phyloP scores from a whole-genome alignment of 2,113 vertebrate species.

The Gracilinanus agilis region DNA sequence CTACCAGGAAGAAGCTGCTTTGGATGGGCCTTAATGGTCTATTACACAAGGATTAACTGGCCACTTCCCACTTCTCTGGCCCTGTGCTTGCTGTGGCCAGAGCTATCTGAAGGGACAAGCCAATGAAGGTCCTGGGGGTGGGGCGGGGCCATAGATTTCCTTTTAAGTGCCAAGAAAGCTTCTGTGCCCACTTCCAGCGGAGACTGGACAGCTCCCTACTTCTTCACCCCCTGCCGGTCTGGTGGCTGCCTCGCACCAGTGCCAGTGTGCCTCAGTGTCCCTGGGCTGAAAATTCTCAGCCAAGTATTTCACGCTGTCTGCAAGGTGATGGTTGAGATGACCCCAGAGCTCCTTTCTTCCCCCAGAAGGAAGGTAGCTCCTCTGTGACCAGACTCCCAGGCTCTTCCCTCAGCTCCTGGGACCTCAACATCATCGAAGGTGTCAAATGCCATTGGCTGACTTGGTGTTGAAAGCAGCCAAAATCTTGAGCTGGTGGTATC shows the following conservation, averaged over 20 bases:
- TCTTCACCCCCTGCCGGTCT: not conserved
- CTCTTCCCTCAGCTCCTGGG: not conserved
- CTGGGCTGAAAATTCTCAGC: not conserved
- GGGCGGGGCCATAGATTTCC: not conserved
- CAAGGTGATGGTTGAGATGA: not conserved
- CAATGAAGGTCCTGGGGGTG: not conserved
- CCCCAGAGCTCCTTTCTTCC: not conserved
- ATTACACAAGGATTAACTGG: not conserved
- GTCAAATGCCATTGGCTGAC: not conserved
- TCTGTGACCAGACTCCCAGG: not conserved
- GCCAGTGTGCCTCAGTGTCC: not conserved
- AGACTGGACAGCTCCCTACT: not conserved
- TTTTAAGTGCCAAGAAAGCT: too few species aligned
- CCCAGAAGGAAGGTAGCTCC: not conserved
- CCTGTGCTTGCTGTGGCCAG: not conserved
- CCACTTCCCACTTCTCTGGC: not conserved
- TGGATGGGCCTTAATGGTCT: not conserved
- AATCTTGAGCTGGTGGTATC: not conserved
- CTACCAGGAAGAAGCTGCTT: not conserved
- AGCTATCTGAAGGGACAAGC: not conserved
- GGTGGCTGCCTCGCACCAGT: not conserved
- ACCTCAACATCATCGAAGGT: not conserved
- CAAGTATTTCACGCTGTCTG: not conserved
- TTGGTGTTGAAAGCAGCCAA: not conserved
- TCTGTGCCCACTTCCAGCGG: not conserved